Percentiles rank a stretch among this genome's conserved stretches.
phyloP scores from a whole-genome alignment of 2,888 invertebrate species.

The Limnephilus marmoratus region DNA sequence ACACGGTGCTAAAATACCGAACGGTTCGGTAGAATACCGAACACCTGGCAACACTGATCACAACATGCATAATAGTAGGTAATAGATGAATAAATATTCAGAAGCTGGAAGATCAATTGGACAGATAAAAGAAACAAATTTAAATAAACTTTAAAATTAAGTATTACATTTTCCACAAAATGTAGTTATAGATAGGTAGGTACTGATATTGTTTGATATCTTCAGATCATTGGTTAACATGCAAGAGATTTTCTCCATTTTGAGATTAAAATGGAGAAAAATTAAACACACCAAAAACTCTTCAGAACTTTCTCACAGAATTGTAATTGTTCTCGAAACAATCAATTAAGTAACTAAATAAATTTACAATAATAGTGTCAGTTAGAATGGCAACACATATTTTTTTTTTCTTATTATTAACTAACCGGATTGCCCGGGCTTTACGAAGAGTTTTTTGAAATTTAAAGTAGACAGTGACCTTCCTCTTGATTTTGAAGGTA shows the following conservation, averaged over 20 bases:
- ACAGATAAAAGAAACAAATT: not conserved
- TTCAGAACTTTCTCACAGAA: not conserved
- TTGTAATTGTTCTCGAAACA: too few relatives aligned
- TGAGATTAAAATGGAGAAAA: too few relatives aligned
- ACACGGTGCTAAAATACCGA: too few relatives aligned
- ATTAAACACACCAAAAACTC: not conserved
- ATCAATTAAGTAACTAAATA: too few relatives aligned
- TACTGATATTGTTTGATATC: not conserved
- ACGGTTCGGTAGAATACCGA: not conserved
- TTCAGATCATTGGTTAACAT: not conserved
- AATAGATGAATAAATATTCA: not conserved
- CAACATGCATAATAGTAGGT: not conserved
- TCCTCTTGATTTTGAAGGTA: too few relatives aligned
- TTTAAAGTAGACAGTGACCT: not conserved
- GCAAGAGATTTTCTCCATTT: not conserved
- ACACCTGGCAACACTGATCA: not conserved
- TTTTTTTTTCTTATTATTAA: not conserved
- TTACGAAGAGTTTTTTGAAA: not conserved
- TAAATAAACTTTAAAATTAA: not conserved
- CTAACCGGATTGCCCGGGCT: too few relatives aligned
- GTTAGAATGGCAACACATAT: too few relatives aligned
- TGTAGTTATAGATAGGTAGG: too few relatives aligned
- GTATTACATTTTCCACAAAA: not conserved
- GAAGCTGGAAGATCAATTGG: not conserved
- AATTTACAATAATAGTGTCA: too few relatives aligned